These are phyloP conservation scores for Neodiprion virginianus DNA, from an alignment of 1,140 invertebrate species.

Conservation along the genomic window DNA sequence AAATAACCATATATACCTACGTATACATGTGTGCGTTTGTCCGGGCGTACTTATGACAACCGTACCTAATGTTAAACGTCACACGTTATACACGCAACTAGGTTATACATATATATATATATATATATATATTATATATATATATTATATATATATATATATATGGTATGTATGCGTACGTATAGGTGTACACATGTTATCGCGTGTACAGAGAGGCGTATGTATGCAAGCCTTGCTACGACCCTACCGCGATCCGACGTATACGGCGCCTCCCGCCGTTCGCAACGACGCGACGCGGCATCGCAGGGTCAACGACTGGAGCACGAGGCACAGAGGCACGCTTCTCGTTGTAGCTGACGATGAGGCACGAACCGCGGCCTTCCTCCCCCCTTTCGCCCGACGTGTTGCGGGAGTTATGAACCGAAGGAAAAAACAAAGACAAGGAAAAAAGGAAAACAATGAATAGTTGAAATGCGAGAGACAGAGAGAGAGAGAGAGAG, in stretches of 20 bases:
- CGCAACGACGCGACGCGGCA: neutral
- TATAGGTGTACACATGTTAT: no score
- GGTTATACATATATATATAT: no score
- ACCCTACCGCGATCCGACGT: neutral
- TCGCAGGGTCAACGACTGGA: slow-evolving; percentile 4
- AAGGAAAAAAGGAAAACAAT: neutral
- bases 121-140: no score
- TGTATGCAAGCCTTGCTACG: neutral
- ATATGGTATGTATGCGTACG: no score
- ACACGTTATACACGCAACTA: no score
- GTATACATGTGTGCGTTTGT: no score
- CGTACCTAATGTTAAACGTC: no score
- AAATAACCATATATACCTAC: no score
- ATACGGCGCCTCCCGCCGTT: neutral
- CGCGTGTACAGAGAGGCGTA: no score
- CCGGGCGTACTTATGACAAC: no score
- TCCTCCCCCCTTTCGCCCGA: neutral
- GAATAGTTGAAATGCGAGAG: no score
- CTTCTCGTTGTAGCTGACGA: neutral
- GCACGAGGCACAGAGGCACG: slow-evolving; percentile 1
- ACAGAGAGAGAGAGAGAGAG: neutral
- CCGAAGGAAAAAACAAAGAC: neutral
- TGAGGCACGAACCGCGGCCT: slow-evolving; percentile 1
- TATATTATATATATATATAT: no score
- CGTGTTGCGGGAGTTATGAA: neutral